A percentile compares a stretch with the other conserved stretches of the same genome.
phyloP scores from a whole-genome alignment of 2,888 invertebrate genomes.

The Lasioglossum zephyrum region DNA sequence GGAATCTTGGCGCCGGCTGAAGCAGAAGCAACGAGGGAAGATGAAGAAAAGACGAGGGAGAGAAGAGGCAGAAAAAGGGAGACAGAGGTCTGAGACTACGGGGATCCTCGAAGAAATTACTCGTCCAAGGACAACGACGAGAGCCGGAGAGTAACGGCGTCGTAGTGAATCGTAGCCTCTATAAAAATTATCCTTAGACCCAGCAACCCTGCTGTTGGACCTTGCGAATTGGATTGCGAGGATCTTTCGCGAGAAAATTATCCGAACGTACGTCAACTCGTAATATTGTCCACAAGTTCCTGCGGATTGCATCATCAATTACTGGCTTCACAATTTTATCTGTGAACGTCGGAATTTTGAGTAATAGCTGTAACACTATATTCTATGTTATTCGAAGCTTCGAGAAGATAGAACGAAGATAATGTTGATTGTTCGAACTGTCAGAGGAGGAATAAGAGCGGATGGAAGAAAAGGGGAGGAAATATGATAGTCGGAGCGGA shows the following conservation, averaged over 20 bases:
- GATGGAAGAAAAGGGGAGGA: not conserved
- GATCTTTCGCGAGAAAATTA: constrained; percentile 57
- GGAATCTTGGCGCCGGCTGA: constrained; percentile 60
- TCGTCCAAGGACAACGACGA: constrained; percentile 26
- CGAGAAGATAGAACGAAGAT: not conserved
- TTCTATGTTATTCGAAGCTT: not conserved
- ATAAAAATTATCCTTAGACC: constrained; percentile 63
- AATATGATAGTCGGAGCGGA: not conserved
- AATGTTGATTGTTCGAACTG: not conserved
- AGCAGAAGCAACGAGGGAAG: constrained; percentile 25
- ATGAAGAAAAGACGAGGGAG: constrained; percentile 6
- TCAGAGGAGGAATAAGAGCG: not conserved
- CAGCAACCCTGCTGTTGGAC: constrained; percentile 16
- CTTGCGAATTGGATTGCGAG: constrained; percentile 58
- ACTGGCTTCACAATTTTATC: not conserved
- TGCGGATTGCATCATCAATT: not conserved
- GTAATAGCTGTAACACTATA: not conserved
- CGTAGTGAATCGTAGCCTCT: constrained; percentile 55
- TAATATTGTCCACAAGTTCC: constrained; percentile 5
- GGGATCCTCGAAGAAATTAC: constrained; percentile 53
- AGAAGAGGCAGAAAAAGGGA: constrained; percentile 6
- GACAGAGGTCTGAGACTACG: constrained; percentile 10
- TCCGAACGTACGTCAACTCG: constrained; percentile 44
- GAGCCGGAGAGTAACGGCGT: constrained; percentile 25
- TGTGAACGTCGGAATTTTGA: not conserved